phyloP scores from a whole-genome alignment of 2,888 invertebrate genomes.

The Calameuta idolon region DNA sequence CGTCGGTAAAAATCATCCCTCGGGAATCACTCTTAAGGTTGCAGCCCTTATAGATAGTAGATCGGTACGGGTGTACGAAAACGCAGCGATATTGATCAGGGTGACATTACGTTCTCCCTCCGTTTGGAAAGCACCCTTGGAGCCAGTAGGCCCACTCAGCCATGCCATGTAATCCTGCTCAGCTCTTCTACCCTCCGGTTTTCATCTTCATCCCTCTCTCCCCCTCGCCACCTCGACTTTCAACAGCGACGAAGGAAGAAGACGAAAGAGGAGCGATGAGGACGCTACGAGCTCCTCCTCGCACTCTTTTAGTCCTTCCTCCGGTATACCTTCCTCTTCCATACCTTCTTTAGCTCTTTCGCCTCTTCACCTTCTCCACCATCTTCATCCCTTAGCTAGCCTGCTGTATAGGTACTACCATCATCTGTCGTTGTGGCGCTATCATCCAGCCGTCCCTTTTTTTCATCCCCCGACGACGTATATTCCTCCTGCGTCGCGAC shows the following conservation, averaged over 20 bases:
- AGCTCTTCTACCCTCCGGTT: slow-evolving; percentile 5
- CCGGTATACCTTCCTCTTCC: neutral
- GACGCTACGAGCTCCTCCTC: no score
- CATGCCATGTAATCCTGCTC: slow-evolving; percentile 30
- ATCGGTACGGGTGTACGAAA: slow-evolving; percentile 2
- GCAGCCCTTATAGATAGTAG: neutral
- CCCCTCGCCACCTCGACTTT: neutral
- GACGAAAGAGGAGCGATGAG: no score
- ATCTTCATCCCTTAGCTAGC: slow-evolving; percentile 2
- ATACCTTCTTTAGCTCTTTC: slow-evolving; percentile 3
- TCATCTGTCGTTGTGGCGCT: no score
- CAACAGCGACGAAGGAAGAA: neutral
- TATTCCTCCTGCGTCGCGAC: slow-evolving; percentile 9
- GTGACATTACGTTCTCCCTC: slow-evolving; percentile 14
- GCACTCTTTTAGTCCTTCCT: no score
- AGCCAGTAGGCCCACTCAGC: slow-evolving; percentile 28
- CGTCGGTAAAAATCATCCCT: no score
- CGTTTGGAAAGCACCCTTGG: slow-evolving; percentile 2
- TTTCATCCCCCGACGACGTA: slow-evolving; percentile 2
- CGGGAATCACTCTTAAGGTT: no score
- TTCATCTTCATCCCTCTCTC: neutral
- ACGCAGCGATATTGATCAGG: slow-evolving; percentile 20
- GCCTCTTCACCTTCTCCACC: slow-evolving; percentile 4
- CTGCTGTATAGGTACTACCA: no score
- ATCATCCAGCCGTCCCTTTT: no score